phyloP scores from a whole-genome alignment of 2,113 vertebrate species.

The Mandrillus leucophaeus region DNA sequence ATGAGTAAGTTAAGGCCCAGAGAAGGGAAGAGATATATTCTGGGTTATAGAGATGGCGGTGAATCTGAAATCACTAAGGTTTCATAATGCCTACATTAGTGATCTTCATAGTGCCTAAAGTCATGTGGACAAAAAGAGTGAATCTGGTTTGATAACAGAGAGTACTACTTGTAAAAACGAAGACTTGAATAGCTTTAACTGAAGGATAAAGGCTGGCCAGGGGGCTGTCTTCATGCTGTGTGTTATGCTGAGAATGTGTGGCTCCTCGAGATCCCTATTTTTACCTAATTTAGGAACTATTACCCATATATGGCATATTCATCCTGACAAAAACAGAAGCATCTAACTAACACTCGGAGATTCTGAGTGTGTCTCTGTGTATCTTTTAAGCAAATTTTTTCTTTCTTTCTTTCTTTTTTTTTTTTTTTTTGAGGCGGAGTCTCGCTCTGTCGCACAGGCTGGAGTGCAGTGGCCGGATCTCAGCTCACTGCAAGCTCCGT shows the following conservation, averaged over 20 bases:
- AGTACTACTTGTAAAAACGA: background rate
- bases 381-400: background rate
- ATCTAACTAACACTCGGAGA: background rate
- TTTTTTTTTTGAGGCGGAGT: too few relatives aligned
- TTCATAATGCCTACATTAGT: background rate
- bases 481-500: too few relatives aligned
- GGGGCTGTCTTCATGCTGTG: background rate
- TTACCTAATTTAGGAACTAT: constrained; percentile 9
- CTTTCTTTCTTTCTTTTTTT: too few relatives aligned
- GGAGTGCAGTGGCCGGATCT: too few relatives aligned
- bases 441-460: too few relatives aligned
- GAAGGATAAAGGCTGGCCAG: background rate
- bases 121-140: background rate
- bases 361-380: background rate
- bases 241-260: background rate
- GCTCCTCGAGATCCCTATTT: background rate
- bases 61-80: background rate
- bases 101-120: background rate
- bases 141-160: background rate
- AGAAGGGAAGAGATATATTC: background rate
- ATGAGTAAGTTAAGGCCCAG: background rate
- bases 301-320: background rate
- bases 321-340: constrained; percentile 11
- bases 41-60: background rate
- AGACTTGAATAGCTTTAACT: background rate